Percentiles rank a stretch among this genome's conserved stretches.
Evolutionary conservation across 2,888 invertebrate species (phyloP).

Genomic region (Tetramorium bicarinatum): DNA sequence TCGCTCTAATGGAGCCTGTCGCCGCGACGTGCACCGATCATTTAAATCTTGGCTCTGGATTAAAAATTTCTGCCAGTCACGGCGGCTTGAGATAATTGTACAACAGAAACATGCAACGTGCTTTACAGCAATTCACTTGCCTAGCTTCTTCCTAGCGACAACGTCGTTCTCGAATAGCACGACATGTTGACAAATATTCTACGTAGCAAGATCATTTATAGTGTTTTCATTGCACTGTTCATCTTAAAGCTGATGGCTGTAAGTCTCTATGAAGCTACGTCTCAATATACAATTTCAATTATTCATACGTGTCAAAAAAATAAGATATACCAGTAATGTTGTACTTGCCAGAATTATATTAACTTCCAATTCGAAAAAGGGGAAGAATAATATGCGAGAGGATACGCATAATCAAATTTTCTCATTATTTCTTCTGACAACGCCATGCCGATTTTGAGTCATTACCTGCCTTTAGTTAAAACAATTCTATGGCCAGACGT

Average conservation of each 20-base stretch:
- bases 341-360: neutral
- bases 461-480: slow-evolving; percentile 34
- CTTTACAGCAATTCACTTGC: slow-evolving; percentile 49
- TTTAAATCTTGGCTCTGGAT: slow-evolving; percentile 70
- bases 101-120: slow-evolving; percentile 54
- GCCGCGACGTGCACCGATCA: slow-evolving; percentile 66
- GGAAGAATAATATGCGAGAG: neutral
- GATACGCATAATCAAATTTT: slow-evolving; percentile 5
- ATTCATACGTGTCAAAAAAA: neutral
- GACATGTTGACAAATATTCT: slow-evolving; percentile 48
- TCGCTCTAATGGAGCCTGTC: slow-evolving; percentile 77
- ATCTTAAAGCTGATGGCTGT: neutral
- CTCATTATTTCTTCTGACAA: slow-evolving; percentile 27
- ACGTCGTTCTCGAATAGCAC: slow-evolving; percentile 24
- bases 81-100: slow-evolving; percentile 58
- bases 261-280: neutral
- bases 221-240: slow-evolving; percentile 30
- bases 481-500: slow-evolving; percentile 57
- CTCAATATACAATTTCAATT: slow-evolving; percentile 6
- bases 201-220: slow-evolving; percentile 23
- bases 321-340: neutral
- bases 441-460: neutral
- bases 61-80: slow-evolving; percentile 69
- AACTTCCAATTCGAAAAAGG: neutral
- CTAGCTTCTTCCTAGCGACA: slow-evolving; percentile 45